phyloP scores from a whole-genome alignment of 2,888 invertebrate genomes.

The Cybosia mesomella region DNA sequence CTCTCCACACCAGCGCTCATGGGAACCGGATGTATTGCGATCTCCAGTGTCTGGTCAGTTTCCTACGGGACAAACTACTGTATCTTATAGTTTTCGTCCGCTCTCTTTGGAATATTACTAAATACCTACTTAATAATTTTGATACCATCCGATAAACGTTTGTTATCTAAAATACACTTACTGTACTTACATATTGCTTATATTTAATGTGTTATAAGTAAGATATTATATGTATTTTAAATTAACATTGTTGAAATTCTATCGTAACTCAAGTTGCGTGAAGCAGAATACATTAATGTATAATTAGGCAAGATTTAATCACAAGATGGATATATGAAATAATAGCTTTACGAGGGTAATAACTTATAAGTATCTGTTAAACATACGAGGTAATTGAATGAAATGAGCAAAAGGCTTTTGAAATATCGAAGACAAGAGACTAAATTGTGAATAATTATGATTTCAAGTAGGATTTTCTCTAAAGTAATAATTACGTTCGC shows the following conservation, averaged over 20 bases:
- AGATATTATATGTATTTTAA: not conserved
- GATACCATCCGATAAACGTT: not conserved
- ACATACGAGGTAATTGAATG: not conserved
- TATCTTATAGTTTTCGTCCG: too few species aligned
- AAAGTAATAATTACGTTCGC: not conserved
- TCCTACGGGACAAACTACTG: too few species aligned
- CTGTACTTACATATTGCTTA: not conserved
- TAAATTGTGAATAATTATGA: not conserved
- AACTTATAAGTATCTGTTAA: not conserved
- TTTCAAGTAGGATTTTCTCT: too few species aligned
- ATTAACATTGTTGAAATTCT: constrained; percentile 7
- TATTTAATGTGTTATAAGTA: not conserved
- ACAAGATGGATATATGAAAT: constrained; percentile 5
- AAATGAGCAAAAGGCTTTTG: not conserved
- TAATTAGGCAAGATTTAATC: constrained; percentile 8
- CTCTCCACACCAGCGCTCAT: too few species aligned
- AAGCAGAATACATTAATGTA: constrained; percentile 15
- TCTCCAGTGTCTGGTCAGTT: too few species aligned
- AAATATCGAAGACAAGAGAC: not conserved
- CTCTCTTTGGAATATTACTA: too few species aligned
- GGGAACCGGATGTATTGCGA: too few species aligned
- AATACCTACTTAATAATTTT: too few species aligned
- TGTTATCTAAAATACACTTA: not conserved
- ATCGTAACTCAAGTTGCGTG: constrained; percentile 7
- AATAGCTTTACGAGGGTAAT: constrained; percentile 5